Evolutionary conservation across 37 sponge, comb jelly and placozoan genomes (phyloP).

Genomic region (Halichondria panicea): DNA sequence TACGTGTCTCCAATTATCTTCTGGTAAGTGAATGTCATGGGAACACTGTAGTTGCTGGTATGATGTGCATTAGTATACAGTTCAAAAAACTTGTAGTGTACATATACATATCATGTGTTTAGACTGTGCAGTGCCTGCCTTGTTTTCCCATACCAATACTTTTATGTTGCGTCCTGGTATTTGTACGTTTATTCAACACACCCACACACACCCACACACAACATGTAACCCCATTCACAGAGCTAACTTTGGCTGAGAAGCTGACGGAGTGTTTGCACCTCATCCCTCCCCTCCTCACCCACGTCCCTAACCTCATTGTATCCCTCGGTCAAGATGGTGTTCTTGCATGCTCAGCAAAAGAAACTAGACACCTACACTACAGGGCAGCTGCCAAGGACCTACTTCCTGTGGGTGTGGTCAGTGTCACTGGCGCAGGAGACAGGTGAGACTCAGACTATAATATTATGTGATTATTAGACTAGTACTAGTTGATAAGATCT

Average conservation of each 20-base stretch:
- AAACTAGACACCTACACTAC: slow-evolving; percentile 20
- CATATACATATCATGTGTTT: not conserved
- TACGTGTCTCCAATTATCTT: too few relatives aligned
- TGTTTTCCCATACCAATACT: too few relatives aligned
- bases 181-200: not conserved
- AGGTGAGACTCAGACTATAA: too few relatives aligned
- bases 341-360: not conserved
- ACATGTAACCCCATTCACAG: slow-evolving; percentile 1
- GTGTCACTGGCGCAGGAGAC: slow-evolving; percentile 91
- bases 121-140: too few relatives aligned
- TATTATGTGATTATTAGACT: too few relatives aligned
- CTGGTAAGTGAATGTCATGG: too few relatives aligned
- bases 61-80: too few relatives aligned
- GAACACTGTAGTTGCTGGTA: too few relatives aligned
- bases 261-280: slow-evolving; percentile 27
- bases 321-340: slow-evolving; percentile 88
- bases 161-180: not conserved
- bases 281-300: slow-evolving; percentile 28
- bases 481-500: too few relatives aligned
- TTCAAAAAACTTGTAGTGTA: not conserved
- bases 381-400: slow-evolving; percentile 43
- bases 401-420: slow-evolving; percentile 63
- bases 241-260: slow-evolving; percentile 38
- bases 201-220: not conserved
- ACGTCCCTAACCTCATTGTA: slow-evolving; percentile 61